phyloP scores from a whole-genome alignment of 2,113 vertebrate genomes.

The Gasterosteus nipponicus region DNA sequence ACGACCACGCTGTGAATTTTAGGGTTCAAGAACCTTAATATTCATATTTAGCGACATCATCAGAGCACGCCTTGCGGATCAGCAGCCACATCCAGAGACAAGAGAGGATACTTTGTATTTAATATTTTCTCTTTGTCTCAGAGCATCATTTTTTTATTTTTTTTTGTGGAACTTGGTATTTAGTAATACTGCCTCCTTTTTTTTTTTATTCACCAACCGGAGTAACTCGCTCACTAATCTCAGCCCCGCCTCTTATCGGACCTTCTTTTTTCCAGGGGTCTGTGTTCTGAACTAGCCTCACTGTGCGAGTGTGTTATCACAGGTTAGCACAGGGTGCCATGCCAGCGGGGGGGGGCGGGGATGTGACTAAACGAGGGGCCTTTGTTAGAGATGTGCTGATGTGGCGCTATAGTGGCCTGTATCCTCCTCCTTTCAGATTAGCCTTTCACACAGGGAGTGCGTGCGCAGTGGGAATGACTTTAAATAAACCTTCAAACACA shows the following conservation, averaged over 20 bases:
- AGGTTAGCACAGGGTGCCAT: constrained; percentile 74
- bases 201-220: constrained; percentile 50
- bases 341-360: constrained; percentile 54
- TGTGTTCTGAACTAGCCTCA: constrained; percentile 48
- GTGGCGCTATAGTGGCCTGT: constrained; percentile 87
- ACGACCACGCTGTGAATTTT: constrained; percentile 69
- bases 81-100: constrained; percentile 51
- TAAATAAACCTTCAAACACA: constrained; percentile 74
- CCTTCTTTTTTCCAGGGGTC: constrained; percentile 16
- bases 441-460: constrained; percentile 72
- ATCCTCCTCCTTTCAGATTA: constrained; percentile 92
- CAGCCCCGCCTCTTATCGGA: constrained; percentile 38
- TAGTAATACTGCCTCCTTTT: constrained; percentile 51
- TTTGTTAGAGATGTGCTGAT: constrained; percentile 83
- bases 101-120: constrained; percentile 53
- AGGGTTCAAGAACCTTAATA: constrained; percentile 48
- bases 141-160: constrained; percentile 43
- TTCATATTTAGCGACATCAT: constrained; percentile 68
- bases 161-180: constrained; percentile 59
- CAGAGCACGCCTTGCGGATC: constrained; percentile 62
- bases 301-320: constrained; percentile 67
- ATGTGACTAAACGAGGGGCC: constrained; percentile 63
- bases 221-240: constrained; percentile 34
- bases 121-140: constrained; percentile 53
- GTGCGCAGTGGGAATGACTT: constrained; percentile 65